phyloP scores from a whole-genome alignment of 2,797 vertebrate species.

The Babyrousa celebensis region DNA sequence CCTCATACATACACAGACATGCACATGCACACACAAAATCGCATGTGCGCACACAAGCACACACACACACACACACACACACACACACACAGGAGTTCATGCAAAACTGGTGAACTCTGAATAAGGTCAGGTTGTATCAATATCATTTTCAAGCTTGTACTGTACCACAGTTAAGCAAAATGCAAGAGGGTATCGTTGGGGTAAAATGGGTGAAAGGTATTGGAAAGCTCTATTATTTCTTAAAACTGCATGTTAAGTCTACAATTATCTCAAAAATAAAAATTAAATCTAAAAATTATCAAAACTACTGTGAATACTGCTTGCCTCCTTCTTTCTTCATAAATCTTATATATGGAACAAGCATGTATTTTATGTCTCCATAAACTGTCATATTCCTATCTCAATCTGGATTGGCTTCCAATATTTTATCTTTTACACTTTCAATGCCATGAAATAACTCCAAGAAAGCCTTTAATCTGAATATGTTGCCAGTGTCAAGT shows the following conservation, averaged over 20 bases:
- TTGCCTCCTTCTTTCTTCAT: not conserved
- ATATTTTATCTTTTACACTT: not conserved
- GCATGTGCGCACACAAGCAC: not conserved
- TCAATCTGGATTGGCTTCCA: not conserved
- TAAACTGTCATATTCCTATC: not conserved
- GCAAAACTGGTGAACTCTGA: not conserved
- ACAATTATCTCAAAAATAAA: constrained; percentile 21
- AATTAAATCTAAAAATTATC: not conserved
- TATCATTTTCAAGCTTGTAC: not conserved
- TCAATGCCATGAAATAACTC: not conserved
- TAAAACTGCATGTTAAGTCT: not conserved
- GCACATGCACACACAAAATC: not conserved
- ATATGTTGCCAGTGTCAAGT: not conserved
- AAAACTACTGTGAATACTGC: not conserved
- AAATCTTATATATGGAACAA: not conserved
- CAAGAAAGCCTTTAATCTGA: not conserved
- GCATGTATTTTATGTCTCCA: not conserved
- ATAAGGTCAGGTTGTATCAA: not conserved
- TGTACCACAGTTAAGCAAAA: not conserved
- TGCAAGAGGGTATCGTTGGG: not conserved
- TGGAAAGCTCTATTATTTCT: not conserved
- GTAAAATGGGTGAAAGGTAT: not conserved
- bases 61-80: not conserved
- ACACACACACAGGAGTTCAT: not conserved
- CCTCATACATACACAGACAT: not conserved